phyloP scores from a whole-genome alignment of 2,888 invertebrate species.

The Willowsia nigromaculata region DNA sequence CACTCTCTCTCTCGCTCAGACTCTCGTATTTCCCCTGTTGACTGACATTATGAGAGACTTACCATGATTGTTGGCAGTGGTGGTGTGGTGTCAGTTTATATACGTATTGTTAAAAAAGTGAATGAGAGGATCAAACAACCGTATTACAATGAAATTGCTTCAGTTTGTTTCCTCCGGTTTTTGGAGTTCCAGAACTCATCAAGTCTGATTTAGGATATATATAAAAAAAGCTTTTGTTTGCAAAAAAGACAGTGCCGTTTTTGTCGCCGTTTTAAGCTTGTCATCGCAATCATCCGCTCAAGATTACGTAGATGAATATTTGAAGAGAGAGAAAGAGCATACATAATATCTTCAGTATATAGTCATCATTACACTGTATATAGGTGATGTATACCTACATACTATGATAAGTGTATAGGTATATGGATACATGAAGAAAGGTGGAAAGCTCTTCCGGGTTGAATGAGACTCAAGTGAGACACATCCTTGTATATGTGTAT shows the following conservation, averaged over 20 bases:
- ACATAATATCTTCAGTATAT: neutral
- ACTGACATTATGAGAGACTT: slow-evolving; percentile 37
- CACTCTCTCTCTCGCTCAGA: slow-evolving; percentile 51
- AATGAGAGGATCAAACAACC: slow-evolving; percentile 24
- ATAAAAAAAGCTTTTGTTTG: neutral
- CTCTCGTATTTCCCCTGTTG: slow-evolving; percentile 65
- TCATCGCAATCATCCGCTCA: slow-evolving; percentile 34
- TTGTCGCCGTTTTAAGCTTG: slow-evolving; percentile 16
- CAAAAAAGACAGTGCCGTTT: slow-evolving; percentile 11
- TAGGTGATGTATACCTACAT: neutral
- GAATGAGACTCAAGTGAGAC: slow-evolving; percentile 70
- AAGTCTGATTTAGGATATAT: slow-evolving; percentile 45
- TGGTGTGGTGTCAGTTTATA: neutral
- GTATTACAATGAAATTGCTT: neutral
- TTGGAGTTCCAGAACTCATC: slow-evolving; percentile 36
- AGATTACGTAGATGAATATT: slow-evolving; percentile 23
- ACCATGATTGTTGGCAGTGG: slow-evolving; percentile 29
- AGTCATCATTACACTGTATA: slow-evolving; percentile 15
- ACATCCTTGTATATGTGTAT: slow-evolving; percentile 68
- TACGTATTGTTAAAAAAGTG: slow-evolving; percentile 21
- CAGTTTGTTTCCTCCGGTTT: neutral
- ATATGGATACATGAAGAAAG: slow-evolving; percentile 32
- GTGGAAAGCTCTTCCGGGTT: slow-evolving; percentile 70
- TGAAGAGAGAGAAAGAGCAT: neutral
- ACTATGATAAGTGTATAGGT: neutral